These are phyloP conservation scores for Syrphus vitripennis DNA, from an alignment of 2,888 invertebrate genomes.

Conservation along the genomic window DNA sequence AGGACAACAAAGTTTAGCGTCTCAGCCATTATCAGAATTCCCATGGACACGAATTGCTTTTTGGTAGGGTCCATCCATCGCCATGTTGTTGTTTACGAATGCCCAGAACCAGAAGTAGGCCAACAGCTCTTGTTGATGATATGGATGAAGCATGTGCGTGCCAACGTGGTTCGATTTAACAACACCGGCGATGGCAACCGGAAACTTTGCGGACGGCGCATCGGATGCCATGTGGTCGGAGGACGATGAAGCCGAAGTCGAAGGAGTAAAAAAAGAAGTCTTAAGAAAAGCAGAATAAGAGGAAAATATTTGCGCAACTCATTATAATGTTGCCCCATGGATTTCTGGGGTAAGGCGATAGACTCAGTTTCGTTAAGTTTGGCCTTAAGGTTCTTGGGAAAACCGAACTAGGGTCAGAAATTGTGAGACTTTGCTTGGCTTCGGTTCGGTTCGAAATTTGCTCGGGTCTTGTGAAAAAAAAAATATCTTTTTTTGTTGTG, in stretches of 20 bases:
- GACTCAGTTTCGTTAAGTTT: slow-evolving; percentile 60
- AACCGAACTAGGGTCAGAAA: slow-evolving; percentile 76
- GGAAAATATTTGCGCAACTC: slow-evolving; percentile 65
- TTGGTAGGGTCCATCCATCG: slow-evolving; percentile 63
- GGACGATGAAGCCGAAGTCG: slow-evolving; percentile 3
- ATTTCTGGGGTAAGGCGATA: slow-evolving; percentile 28
- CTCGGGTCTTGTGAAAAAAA: slow-evolving; percentile 32
- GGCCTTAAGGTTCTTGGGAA: slow-evolving; percentile 27
- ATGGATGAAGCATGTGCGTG: slow-evolving; percentile 61
- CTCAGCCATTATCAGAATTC: slow-evolving; percentile 30
- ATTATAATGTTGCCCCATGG: slow-evolving; percentile 43
- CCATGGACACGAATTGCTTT: slow-evolving; percentile 60
- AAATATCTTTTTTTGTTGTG: neutral
- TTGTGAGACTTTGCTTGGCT: slow-evolving; percentile 78
- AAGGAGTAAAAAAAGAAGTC: slow-evolving; percentile 32
- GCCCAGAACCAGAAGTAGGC: slow-evolving; percentile 53
- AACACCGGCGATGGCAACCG: slow-evolving; percentile 69
- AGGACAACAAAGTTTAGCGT: slow-evolving; percentile 61
- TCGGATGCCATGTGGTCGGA: slow-evolving; percentile 64
- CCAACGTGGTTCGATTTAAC: slow-evolving; percentile 70
- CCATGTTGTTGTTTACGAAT: slow-evolving; percentile 70
- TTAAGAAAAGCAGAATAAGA: slow-evolving; percentile 36
- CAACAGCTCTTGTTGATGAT: slow-evolving; percentile 57
- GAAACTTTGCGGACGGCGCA: slow-evolving; percentile 67
- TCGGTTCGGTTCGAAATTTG: slow-evolving; percentile 76